These are phyloP conservation scores for Augochlora pura DNA, from an alignment of 1,140 invertebrate species.

Conservation along the genomic window DNA sequence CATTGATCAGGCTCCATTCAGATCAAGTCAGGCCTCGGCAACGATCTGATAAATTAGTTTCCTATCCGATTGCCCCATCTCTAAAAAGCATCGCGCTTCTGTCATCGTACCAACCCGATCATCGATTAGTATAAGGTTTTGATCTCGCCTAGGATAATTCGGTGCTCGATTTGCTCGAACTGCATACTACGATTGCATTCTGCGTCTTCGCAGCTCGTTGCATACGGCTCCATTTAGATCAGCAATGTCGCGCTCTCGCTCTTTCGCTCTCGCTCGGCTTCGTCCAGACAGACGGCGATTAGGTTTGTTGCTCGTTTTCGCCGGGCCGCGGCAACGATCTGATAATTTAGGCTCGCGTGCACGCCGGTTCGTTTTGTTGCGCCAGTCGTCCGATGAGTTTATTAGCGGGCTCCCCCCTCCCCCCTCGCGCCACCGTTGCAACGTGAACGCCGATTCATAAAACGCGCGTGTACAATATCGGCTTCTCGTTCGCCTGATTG, in stretches of 20 bases:
- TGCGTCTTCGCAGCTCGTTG: constrained; percentile 9
- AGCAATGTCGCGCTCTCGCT: constrained; percentile 20
- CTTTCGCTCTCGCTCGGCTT: constrained; percentile 6
- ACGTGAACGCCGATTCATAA: too few relatives aligned
- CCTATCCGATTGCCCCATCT: too few relatives aligned
- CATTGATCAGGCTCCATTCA: too few relatives aligned
- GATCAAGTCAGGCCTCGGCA: too few relatives aligned
- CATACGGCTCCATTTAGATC: constrained; percentile 28
- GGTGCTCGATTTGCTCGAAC: not conserved
- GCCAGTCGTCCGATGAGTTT: constrained; percentile 9
- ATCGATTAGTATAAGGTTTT: not conserved
- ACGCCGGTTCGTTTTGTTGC: constrained; percentile 14
- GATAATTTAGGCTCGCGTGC: constrained; percentile 27
- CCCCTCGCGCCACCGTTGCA: too few relatives aligned
- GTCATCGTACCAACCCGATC: too few relatives aligned
- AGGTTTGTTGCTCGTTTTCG: constrained; percentile 5
- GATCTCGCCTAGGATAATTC: too few relatives aligned
- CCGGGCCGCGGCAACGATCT: constrained; percentile 7
- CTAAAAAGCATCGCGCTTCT: too few relatives aligned
- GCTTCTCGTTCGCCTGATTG: too few relatives aligned
- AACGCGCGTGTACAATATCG: too few relatives aligned
- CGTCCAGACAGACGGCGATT: not conserved
- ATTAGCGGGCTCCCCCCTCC: not conserved
- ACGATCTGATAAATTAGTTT: too few relatives aligned
- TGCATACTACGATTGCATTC: not conserved